A percentile compares a stretch with the other conserved stretches of the same genome.
Evolutionary conservation across 2,888 invertebrate species (phyloP).

Genomic region (Seladonia tumulorum): DNA sequence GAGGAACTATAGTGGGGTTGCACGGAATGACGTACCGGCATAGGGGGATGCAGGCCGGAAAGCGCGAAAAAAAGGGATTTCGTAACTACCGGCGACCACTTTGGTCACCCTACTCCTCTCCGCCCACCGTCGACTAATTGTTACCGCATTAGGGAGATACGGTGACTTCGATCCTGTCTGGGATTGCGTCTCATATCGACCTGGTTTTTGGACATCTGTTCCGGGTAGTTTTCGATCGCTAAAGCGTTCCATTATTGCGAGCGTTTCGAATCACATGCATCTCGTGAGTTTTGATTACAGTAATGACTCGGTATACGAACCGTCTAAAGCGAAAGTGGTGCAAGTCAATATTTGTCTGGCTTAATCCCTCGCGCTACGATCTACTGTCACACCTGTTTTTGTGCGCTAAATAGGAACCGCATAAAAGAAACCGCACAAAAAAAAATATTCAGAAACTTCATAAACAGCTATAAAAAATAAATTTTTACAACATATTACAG

Average conservation of each 20-base stretch:
- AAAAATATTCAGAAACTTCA: too few relatives aligned
- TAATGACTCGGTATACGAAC: neutral
- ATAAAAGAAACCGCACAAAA: too few relatives aligned
- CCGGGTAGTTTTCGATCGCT: neutral
- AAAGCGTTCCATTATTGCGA: neutral
- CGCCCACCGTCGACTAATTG: constrained; percentile 53
- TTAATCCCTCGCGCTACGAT: too few relatives aligned
- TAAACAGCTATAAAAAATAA: too few relatives aligned
- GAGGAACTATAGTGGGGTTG: constrained; percentile 55
- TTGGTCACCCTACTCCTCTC: constrained; percentile 27
- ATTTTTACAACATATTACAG: too few relatives aligned
- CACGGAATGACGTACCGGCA: constrained; percentile 42
- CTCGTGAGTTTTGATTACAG: neutral
- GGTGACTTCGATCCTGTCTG: constrained; percentile 21
- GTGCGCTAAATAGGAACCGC: too few relatives aligned
- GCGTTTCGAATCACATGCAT: neutral
- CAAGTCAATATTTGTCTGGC: neutral
- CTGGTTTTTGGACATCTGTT: constrained; percentile 35
- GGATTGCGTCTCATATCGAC: constrained; percentile 15
- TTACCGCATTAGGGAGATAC: constrained; percentile 48
- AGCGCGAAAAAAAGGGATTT: constrained; percentile 55
- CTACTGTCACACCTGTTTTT: too few relatives aligned
- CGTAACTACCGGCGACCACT: constrained; percentile 50
- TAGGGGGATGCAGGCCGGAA: constrained; percentile 53
- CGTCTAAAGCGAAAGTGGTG: neutral